Base-by-base conservation (phyloP, 1,140 invertebrate genomes). In the Lucilia cuprina region DNA sequence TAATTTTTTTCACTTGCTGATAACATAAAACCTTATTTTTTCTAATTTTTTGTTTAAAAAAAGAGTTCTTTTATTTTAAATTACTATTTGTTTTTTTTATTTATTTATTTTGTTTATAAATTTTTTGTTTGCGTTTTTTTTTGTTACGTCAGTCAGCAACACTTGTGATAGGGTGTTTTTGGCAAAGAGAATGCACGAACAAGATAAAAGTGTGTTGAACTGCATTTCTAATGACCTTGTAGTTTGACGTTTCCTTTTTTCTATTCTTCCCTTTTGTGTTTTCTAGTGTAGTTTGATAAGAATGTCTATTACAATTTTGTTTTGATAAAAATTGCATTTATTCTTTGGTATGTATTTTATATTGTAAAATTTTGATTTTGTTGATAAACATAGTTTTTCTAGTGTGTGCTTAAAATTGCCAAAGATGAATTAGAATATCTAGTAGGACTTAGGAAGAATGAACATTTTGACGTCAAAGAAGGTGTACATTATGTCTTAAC, bases 141-240 rank as follows among this genome's bases (percentile, higher is more conserved):
- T 30, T 30, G 25, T 3, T 1, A 30, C 25, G 25, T 30, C 25
- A 30, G 25, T 3, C 25, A 30, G n/a, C n/a, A n/a, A n/a, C 25
- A 30, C 25, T n/a, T n/a, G n/a, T 30, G 25, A 30, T 30, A 3
- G 25, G 25, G 1, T 30, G 25, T 30, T 30, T 30, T 30, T 30
- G 3, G 25, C 41, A 41, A 41, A 41, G 0, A 41, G 41, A 41
- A 41, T 41, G 41, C 25, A 30, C 25, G 25, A 30, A 30, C n/a
- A 21, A 19, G 19, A 70, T 70, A 70, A 70, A 70, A 70, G 65
- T 70, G 65, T 70, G 65, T 70, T 70, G 65, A 70, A 70, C 65
- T 70, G 65, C 65, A 70, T 21, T 70, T 70, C 65, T 21, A 70
- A 8, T 70, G 65, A 70, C 65, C 65, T 70, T 70, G 65, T 70